These are phyloP conservation scores for Anas platyrhynchos DNA, from an alignment of 2,113 vertebrate species.

Conservation along the genomic window DNA sequence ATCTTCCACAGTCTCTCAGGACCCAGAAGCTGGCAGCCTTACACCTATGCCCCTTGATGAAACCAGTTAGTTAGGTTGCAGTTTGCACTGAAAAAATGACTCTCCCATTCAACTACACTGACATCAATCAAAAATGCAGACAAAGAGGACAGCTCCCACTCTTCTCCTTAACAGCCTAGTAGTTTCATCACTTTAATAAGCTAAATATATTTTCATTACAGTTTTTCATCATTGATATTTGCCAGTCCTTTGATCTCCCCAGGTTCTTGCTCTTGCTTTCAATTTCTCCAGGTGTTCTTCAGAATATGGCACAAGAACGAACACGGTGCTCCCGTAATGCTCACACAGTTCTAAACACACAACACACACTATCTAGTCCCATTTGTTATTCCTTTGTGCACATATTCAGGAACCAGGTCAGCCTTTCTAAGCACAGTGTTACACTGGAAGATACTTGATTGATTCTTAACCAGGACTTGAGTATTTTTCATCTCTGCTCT, in stretches of 20 bases:
- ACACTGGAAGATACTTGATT: not conserved
- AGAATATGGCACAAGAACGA: not conserved
- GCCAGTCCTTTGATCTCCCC: not conserved
- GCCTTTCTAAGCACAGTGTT: not conserved
- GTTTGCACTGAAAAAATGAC: not conserved
- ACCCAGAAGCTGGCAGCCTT: not conserved
- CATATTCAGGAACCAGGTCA: not conserved
- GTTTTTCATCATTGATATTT: not conserved
- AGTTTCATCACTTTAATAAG: not conserved
- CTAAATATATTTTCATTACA: not conserved
- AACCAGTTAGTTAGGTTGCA: not conserved
- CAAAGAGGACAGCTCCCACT: not conserved
- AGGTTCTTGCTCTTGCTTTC: not conserved
- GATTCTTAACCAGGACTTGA: not conserved
- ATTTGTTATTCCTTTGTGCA: not conserved
- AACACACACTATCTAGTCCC: rapidly evolving
- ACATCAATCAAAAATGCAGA: slow-evolving; percentile 6
- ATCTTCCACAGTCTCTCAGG: not conserved
- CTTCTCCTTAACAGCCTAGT: not conserved
- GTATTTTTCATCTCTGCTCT: not conserved
- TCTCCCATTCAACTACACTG: not conserved
- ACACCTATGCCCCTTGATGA: not conserved
- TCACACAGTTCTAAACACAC: not conserved
- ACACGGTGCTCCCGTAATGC: not conserved
- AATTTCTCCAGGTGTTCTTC: not conserved